These are phyloP conservation scores for Machimus atricapillus DNA, from an alignment of 2,888 invertebrate genomes.

Conservation along the genomic window DNA sequence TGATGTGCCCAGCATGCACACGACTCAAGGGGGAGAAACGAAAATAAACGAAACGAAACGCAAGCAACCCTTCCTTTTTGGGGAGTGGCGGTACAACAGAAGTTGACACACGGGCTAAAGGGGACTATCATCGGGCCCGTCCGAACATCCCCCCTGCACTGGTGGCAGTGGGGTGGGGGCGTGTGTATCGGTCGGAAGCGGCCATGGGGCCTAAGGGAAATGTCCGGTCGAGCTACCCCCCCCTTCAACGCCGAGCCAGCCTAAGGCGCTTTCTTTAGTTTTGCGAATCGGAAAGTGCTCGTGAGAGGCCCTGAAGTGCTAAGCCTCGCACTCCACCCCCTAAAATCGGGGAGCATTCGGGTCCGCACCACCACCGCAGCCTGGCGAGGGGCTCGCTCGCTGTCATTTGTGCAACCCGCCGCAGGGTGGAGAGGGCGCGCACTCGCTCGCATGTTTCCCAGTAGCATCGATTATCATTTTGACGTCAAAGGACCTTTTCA, in stretches of 20 bases:
- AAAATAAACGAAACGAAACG: conserved; percentile 20
- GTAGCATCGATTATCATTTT: conserved; percentile 36
- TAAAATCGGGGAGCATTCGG: neutral
- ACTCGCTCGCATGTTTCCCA: neutral
- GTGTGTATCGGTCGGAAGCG: neutral
- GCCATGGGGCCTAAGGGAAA: conserved; percentile 7
- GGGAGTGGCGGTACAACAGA: conserved; percentile 43
- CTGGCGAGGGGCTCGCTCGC: neutral
- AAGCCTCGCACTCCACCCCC: neutral
- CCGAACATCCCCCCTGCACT: neutral
- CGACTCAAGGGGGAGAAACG: conserved; percentile 30
- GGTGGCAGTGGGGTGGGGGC: too few species aligned
- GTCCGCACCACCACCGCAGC: neutral
- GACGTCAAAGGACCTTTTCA: conserved; percentile 39
- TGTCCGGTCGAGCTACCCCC: neutral
- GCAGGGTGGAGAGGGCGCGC: neutral
- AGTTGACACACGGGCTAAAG: conserved; percentile 30
- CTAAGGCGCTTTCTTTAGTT: conserved; percentile 30
- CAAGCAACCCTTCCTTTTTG: conserved; percentile 38
- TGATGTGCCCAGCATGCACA: neutral
- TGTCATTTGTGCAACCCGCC: neutral
- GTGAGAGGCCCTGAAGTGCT: conserved; percentile 18
- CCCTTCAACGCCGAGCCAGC: neutral
- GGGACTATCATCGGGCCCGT: neutral
- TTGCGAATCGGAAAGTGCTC: conserved; percentile 16